These are phyloP conservation scores for Drosophila barbarae DNA, from an alignment of 2,888 invertebrate species.

Conservation along the genomic window DNA sequence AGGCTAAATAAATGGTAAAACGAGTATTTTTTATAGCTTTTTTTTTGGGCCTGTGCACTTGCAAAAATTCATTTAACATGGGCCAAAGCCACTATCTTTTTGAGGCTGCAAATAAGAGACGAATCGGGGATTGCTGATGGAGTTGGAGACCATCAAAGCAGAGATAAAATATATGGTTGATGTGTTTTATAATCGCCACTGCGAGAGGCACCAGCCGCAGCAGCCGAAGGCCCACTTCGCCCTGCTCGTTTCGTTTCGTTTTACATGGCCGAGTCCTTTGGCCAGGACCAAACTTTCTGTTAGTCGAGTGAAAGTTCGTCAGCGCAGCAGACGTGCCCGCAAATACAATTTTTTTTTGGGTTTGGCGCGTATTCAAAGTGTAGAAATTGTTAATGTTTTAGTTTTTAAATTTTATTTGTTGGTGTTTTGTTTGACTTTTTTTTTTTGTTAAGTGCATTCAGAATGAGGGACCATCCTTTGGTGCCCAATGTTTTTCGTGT, in stretches of 20 bases:
- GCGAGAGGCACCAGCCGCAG: conserved; percentile 17
- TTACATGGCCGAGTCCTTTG: conserved; percentile 27
- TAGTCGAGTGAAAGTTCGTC: conserved; percentile 51
- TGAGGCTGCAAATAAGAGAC: background rate
- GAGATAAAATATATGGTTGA: conserved; percentile 31
- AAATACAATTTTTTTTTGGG: background rate
- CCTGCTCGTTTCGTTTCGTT: conserved; percentile 36
- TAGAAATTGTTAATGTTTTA: conserved; percentile 2
- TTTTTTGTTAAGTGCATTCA: conserved; percentile 1
- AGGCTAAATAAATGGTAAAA: background rate
- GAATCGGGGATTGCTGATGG: conserved; percentile 16
- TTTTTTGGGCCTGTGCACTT: conserved; percentile 6
- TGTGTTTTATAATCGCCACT: conserved; percentile 54
- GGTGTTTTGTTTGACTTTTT: conserved; percentile 15
- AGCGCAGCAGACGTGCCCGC: conserved; percentile 50
- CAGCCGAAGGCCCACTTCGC: conserved; percentile 15
- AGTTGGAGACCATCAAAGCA: conserved; percentile 26
- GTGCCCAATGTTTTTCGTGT: conserved; percentile 79
- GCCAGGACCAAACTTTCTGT: conserved; percentile 37
- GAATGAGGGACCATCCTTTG: conserved; percentile 77
- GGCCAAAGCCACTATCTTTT: conserved; percentile 14
- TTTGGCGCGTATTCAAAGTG: conserved; percentile 42
- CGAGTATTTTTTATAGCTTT: too few relatives aligned
- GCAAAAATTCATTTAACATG: conserved; percentile 11
- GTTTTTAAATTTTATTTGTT: conserved; percentile 11